phyloP scores from a whole-genome alignment of 2,113 vertebrate genomes.

The Oncorhynchus keta region DNA sequence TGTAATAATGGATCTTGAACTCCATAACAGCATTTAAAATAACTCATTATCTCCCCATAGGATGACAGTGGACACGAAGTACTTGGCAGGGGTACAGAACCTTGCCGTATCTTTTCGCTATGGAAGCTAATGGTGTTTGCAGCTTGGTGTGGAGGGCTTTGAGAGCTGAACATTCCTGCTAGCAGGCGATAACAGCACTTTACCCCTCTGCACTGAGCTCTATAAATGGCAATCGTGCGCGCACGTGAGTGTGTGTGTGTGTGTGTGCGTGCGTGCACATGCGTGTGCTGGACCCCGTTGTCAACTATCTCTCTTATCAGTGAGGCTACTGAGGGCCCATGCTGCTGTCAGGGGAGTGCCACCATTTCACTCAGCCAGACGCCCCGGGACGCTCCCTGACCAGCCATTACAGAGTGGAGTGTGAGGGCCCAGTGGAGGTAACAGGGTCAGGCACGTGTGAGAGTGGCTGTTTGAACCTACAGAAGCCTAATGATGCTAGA shows the following conservation, averaged over 20 bases:
- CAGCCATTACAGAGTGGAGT: not conserved
- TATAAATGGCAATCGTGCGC: conserved; percentile 61
- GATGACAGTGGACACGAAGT: conserved; percentile 48
- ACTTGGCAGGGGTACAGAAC: conserved; percentile 43
- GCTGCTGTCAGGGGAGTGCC: not conserved
- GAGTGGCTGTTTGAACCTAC: too few relatives aligned
- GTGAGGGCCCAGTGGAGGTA: not conserved
- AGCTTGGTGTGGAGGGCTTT: conserved; percentile 42
- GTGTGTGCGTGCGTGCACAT: not conserved
- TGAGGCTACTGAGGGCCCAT: conserved; percentile 15
- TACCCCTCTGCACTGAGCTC: conserved; percentile 39
- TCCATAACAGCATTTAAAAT: conserved; percentile 34
- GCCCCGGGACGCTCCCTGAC: not conserved
- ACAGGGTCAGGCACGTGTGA: not conserved
- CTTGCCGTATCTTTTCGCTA: conserved; percentile 48
- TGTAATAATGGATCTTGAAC: conserved; percentile 44
- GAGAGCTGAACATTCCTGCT: conserved; percentile 52
- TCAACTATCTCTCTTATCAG: conserved; percentile 39
- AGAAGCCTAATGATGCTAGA: too few relatives aligned
- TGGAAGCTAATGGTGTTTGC: conserved; percentile 61
- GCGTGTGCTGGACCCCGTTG: not conserved
- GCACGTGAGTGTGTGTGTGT: conserved; percentile 13
- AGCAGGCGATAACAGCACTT: conserved; percentile 60
- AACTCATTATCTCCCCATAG: conserved; percentile 60
- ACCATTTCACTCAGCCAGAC: not conserved